A percentile compares a stretch with the other conserved stretches of the same genome.
phyloP scores from a whole-genome alignment of 2,797 vertebrate species.

The Oreortyx pictus region DNA sequence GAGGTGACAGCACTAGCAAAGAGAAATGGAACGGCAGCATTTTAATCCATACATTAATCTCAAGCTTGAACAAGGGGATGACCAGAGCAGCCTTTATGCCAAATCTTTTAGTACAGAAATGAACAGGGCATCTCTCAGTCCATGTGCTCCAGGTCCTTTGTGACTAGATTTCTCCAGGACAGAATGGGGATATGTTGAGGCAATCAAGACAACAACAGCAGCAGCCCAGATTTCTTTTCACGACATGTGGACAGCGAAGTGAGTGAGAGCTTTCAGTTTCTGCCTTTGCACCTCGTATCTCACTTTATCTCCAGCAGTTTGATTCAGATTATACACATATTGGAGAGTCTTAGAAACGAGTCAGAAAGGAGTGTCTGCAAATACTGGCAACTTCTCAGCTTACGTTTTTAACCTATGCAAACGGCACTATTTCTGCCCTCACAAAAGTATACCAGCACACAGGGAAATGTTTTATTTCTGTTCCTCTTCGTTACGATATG shows the following conservation, averaged over 20 bases:
- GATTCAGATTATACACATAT: background rate
- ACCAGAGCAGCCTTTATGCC: constrained; percentile 74
- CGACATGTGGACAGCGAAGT: background rate
- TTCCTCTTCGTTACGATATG: background rate
- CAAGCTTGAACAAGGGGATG: background rate
- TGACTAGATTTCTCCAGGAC: constrained; percentile 47
- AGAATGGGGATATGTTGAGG: background rate
- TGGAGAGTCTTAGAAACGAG: background rate
- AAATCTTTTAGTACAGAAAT: constrained; percentile 78
- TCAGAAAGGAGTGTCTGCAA: background rate
- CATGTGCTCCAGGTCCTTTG: constrained; percentile 74
- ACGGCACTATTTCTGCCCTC: background rate
- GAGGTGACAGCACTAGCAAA: constrained; percentile 75
- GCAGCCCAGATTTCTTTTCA: background rate
- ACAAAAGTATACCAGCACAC: constrained; percentile 17
- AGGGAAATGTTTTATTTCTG: background rate
- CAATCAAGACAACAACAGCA: constrained; percentile 31
- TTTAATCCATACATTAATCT: background rate
- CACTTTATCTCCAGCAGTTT: constrained; percentile 24
- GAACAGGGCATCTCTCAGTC: constrained; percentile 79
- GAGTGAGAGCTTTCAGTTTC: background rate
- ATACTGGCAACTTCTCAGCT: background rate
- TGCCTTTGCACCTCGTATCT: background rate
- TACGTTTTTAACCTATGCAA: background rate
- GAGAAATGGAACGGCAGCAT: background rate